Conservation (phyloP, 1,140 invertebrate species). For the Diorhabda elongata region DNA sequence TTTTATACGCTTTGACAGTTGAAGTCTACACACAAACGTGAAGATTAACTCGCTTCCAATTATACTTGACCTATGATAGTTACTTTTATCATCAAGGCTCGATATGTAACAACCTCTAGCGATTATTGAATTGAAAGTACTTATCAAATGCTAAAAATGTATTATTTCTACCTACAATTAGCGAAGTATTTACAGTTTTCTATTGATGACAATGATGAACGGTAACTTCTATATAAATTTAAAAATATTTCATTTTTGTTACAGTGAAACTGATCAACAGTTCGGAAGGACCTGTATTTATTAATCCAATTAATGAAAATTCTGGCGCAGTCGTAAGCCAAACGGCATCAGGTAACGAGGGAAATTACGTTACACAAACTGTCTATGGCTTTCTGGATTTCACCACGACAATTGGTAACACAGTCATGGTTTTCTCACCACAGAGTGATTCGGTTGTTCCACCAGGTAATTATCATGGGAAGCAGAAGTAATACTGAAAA, state of each 20-base stretch:
- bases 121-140: too few relatives aligned
- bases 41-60: too few relatives aligned
- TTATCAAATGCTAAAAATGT: too few relatives aligned
- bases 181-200: too few relatives aligned
- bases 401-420: slow-evolving; percentile 83
- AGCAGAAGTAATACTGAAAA: neutral
- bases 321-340: slow-evolving; percentile 15
- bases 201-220: too few relatives aligned
- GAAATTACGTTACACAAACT: slow-evolving; percentile 62
- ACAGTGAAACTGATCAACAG: slow-evolving; percentile 22
- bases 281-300: slow-evolving; percentile 37
- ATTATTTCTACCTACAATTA: too few relatives aligned
- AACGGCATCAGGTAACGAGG: slow-evolving; percentile 25
- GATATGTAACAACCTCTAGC: too few relatives aligned
- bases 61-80: too few relatives aligned
- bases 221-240: too few relatives aligned
- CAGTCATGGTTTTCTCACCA: slow-evolving; percentile 85
- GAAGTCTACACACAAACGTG: too few relatives aligned
- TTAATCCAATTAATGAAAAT: slow-evolving; percentile 32
- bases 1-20: too few relatives aligned
- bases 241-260: slow-evolving; percentile 19
- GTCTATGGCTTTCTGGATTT: slow-evolving; percentile 89
- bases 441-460: slow-evolving; percentile 54
- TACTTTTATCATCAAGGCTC: too few relatives aligned
- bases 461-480: slow-evolving; percentile 18